A percentile compares a stretch with the other conserved stretches of the same genome.
Evolutionary conservation across 2,797 vertebrate species (phyloP).

Genomic region (Galagoides demidoff): DNA sequence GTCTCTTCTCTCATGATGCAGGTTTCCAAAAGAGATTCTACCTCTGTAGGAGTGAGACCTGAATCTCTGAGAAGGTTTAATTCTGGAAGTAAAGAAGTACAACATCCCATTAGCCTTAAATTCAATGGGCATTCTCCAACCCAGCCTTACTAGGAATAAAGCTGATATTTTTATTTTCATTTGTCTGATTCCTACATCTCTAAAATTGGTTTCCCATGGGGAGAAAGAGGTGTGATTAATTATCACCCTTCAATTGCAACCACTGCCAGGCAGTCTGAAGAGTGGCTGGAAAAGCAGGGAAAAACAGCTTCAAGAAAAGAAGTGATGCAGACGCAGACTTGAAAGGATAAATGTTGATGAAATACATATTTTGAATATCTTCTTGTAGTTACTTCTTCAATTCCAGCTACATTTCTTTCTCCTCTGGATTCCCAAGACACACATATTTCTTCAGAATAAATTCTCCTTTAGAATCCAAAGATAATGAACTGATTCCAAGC

Average conservation of each 20-base stretch:
- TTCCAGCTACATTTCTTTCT: neutral
- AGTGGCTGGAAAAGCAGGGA: neutral
- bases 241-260: slow-evolving; percentile 21
- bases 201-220: slow-evolving; percentile 47
- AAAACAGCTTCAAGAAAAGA: slow-evolving; percentile 20
- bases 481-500: neutral
- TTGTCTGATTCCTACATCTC: slow-evolving; percentile 45
- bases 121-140: slow-evolving; percentile 9
- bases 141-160: neutral
- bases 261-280: slow-evolving; percentile 49
- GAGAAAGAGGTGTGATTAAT: slow-evolving; percentile 56
- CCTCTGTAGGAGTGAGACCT: neutral
- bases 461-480: neutral
- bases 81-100: slow-evolving; percentile 8
- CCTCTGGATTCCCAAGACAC: neutral
- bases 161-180: slow-evolving; percentile 62
- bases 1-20: neutral
- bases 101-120: slow-evolving; percentile 55
- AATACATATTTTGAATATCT: neutral
- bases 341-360: slow-evolving; percentile 29
- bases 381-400: slow-evolving; percentile 24
- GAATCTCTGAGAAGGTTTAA: neutral
- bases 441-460: neutral
- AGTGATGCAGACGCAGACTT: neutral
- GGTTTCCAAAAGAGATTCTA: neutral